These are phyloP conservation scores for Psittacula echo DNA, from an alignment of 2,797 vertebrate genomes.

Conservation along the genomic window DNA sequence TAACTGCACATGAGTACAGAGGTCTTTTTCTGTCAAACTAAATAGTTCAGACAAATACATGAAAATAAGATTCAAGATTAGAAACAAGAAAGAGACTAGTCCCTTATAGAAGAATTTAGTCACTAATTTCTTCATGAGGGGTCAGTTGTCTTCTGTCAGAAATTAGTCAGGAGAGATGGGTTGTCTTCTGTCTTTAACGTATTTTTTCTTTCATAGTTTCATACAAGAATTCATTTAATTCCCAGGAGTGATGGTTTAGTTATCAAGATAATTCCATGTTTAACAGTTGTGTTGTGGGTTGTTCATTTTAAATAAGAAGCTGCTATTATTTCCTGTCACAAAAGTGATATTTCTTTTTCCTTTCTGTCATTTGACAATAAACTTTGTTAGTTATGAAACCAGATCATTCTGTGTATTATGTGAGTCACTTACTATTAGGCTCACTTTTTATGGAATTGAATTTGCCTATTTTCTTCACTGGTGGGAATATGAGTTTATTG, in stretches of 20 bases:
- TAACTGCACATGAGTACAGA: not conserved
- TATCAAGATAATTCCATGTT: not conserved
- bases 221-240: not conserved
- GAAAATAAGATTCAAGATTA: not conserved
- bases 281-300: not conserved
- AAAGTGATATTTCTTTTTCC: not conserved
- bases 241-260: not conserved
- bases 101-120: not conserved
- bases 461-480: conserved; percentile 45
- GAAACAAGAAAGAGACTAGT: not conserved
- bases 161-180: not conserved
- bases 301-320: conserved; percentile 30
- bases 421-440: conserved; percentile 60
- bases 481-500: conserved; percentile 66
- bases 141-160: not conserved
- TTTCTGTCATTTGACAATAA: conserved; percentile 47
- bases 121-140: not conserved
- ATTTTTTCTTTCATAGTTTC: not conserved
- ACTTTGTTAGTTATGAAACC: conserved; percentile 40
- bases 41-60: not conserved
- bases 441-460: conserved; percentile 64
- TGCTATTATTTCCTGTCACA: conserved; percentile 4
- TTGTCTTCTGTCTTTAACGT: not conserved
- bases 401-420: conserved; percentile 43
- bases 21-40: not conserved